Conservation (phyloP, 2,113 vertebrate genomes). For the Oryzias curvinotus region DNA sequence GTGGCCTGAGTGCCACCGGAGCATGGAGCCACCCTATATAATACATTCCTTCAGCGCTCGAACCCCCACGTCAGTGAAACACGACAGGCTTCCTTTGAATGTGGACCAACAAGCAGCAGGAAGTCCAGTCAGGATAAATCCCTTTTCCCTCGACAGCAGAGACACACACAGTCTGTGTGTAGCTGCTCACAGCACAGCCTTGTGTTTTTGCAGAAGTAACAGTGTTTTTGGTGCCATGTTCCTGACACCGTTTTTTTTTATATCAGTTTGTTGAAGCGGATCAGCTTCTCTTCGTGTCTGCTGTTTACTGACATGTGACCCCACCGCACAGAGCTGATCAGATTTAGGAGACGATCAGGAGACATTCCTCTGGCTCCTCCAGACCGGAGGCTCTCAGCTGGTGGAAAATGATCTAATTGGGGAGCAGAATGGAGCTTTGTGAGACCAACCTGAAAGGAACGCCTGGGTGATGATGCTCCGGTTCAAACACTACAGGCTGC, state of each 20-base stretch:
- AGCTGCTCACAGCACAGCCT: background rate
- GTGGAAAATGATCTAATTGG: conserved; percentile 33
- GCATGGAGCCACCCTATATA: background rate
- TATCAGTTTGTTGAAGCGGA: background rate
- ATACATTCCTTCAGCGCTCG: conserved; percentile 29
- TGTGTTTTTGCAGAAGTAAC: background rate
- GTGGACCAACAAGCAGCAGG: conserved; percentile 8
- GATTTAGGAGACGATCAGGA: conserved; percentile 46
- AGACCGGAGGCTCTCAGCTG: conserved; percentile 34
- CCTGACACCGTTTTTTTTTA: conserved; percentile 3
- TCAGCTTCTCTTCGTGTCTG: conserved; percentile 27
- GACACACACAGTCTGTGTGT: background rate
- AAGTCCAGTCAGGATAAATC: background rate
- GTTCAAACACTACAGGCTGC: background rate
- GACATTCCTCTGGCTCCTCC: conserved; percentile 46
- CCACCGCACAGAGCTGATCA: conserved; percentile 12
- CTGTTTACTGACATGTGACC: conserved; percentile 45
- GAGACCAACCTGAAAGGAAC: conserved; percentile 4
- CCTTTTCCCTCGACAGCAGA: background rate
- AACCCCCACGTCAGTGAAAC: background rate
- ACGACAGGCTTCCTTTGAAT: background rate
- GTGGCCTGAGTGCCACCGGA: background rate
- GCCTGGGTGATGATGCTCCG: background rate
- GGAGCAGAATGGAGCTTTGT: conserved; percentile 36
- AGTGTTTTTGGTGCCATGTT: background rate